Evolutionary conservation across 2,797 vertebrate genomes (phyloP).

Genomic region (Acrossocheilus fasciatus): DNA sequence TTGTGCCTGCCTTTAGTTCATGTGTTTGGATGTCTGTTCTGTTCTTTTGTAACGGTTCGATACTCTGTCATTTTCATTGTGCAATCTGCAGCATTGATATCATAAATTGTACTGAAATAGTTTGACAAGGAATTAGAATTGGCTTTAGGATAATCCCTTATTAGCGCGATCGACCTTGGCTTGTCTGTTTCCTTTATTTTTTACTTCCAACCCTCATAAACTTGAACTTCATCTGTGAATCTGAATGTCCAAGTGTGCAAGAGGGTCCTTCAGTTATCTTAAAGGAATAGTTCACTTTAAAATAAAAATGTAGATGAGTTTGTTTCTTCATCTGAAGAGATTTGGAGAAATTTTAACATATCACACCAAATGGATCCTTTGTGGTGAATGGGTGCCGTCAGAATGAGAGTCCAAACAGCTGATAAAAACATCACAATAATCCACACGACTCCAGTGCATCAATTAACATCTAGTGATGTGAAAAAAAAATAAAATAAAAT

Average conservation of each 20-base stretch:
- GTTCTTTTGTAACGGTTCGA: conserved; percentile 59
- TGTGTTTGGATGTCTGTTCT: conserved; percentile 72
- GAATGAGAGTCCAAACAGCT: not conserved
- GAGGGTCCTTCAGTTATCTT: not conserved
- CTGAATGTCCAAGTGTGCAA: conserved; percentile 27
- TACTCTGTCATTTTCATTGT: conserved; percentile 61
- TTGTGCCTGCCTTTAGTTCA: conserved; percentile 78
- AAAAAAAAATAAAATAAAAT: no score
- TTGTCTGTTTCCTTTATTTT: conserved; percentile 6
- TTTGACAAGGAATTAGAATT: conserved; percentile 48
- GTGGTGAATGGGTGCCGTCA: not conserved
- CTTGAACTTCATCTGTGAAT: conserved; percentile 32
- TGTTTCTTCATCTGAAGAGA: not conserved
- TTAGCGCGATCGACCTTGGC: not conserved
- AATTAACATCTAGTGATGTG: not conserved
- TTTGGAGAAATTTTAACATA: not conserved
- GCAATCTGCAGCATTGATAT: conserved; percentile 56
- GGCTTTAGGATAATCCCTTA: conserved; percentile 27
- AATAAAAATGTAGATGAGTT: not conserved
- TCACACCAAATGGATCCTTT: not conserved
- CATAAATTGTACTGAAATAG: conserved; percentile 49
- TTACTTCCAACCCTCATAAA: conserved; percentile 3
- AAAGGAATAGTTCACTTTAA: not conserved
- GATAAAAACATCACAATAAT: not conserved
- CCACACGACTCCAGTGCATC: not conserved